Percentiles rank a stretch among this genome's conserved stretches.
Evolutionary conservation across 2,797 vertebrate species (phyloP).

Genomic region (Acanthopagrus latus): DNA sequence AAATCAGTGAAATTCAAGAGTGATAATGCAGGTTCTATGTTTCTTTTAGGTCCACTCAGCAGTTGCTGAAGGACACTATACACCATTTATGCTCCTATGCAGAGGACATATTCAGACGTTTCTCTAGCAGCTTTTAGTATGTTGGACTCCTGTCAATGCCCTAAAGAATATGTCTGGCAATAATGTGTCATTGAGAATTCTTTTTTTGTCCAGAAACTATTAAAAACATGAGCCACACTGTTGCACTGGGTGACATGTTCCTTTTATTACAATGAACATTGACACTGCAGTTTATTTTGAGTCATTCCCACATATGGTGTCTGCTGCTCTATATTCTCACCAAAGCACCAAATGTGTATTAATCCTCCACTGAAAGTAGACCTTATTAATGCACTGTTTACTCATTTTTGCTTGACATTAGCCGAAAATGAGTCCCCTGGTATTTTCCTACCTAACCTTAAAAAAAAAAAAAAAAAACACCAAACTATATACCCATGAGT

Average conservation of each 20-base stretch:
- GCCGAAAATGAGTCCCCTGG: no score
- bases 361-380: background rate
- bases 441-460: no score
- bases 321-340: background rate
- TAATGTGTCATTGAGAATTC: background rate
- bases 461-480: no score
- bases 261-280: constrained; percentile 3
- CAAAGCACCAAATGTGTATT: background rate
- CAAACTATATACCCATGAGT: no score
- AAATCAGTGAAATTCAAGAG: background rate
- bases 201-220: background rate
- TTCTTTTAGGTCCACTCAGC: background rate
- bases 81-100: background rate
- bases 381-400: background rate
- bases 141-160: background rate
- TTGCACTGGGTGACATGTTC: background rate
- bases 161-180: background rate
- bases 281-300: constrained; percentile 1
- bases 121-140: background rate
- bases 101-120: background rate
- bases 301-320: background rate
- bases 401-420: background rate
- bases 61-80: background rate
- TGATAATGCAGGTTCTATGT: background rate
- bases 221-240: background rate